These are phyloP conservation scores for Opisthocomus hoazin DNA, from an alignment of 2,113 vertebrate genomes.

Conservation along the genomic window DNA sequence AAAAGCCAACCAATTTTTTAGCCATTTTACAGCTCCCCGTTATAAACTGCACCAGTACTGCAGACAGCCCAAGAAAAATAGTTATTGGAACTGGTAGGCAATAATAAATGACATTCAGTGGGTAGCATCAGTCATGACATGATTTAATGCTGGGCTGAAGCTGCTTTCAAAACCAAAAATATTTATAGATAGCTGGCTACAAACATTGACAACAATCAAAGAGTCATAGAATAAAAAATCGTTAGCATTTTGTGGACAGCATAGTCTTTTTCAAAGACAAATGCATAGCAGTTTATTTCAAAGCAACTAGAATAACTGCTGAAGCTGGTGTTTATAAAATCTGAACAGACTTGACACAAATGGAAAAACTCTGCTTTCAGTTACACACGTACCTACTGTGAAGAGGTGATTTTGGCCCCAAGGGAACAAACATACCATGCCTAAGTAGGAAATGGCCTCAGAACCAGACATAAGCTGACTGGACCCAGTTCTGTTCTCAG, in stretches of 20 bases:
- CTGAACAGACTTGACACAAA: neutral
- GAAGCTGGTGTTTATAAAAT: neutral
- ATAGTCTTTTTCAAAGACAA: neutral
- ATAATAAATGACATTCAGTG: neutral
- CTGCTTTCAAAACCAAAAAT: neutral
- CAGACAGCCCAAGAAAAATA: neutral
- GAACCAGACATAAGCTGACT: neutral
- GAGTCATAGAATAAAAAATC: neutral
- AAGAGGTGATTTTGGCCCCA: neutral
- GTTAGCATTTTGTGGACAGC: neutral
- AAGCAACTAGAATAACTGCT: neutral
- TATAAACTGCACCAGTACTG: neutral
- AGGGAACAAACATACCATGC: neutral
- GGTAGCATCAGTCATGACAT: neutral
- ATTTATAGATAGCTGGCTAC: neutral
- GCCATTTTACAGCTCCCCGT: constrained; percentile 2
- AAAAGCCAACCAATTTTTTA: neutral
- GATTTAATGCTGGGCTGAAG: neutral
- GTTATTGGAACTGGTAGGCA: neutral
- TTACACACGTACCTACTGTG: neutral
- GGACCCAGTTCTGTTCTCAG: neutral
- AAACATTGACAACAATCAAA: neutral
- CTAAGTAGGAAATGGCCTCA: neutral
- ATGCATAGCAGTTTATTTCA: neutral
- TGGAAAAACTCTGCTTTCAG: neutral